These are phyloP conservation scores for Brachypteracias leptosomus DNA, from an alignment of 2,113 vertebrate species.

Conservation along the genomic window DNA sequence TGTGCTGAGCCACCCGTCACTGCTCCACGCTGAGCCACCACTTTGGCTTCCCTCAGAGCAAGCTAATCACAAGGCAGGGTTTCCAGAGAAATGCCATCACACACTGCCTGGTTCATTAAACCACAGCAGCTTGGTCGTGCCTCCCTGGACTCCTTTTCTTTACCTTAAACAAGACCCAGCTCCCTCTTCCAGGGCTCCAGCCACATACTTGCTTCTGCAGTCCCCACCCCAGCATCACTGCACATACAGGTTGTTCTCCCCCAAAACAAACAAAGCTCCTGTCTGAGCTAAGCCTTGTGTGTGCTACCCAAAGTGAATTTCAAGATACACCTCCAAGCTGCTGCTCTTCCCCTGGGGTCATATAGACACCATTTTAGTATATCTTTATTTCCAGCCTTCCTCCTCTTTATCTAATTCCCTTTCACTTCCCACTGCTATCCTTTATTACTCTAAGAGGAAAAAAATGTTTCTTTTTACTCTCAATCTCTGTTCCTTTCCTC, in stretches of 20 bases:
- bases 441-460: constrained; percentile 25
- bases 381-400: constrained; percentile 26
- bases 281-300: neutral
- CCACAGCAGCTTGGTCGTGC: neutral
- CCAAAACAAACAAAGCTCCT: neutral
- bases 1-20: fast-evolving
- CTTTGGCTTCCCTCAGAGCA: neutral
- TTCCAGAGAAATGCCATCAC: neutral
- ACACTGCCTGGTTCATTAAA: neutral
- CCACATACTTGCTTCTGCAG: neutral
- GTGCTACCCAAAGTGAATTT: neutral
- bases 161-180: neutral
- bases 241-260: fast-evolving
- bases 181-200: neutral
- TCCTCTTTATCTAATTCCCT: constrained; percentile 35
- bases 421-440: constrained; percentile 14
- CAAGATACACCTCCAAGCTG: neutral
- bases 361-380: neutral
- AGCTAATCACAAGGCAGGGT: neutral
- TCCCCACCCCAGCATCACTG: fast-evolving
- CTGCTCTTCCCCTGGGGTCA: constrained; percentile 25
- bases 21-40: fast-evolving
- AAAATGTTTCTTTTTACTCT: constrained; percentile 13
- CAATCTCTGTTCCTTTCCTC: constrained; percentile 14
- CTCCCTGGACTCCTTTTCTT: neutral